Conservation (phyloP, 2,888 invertebrate species). For the Copidosoma aretas region DNA sequence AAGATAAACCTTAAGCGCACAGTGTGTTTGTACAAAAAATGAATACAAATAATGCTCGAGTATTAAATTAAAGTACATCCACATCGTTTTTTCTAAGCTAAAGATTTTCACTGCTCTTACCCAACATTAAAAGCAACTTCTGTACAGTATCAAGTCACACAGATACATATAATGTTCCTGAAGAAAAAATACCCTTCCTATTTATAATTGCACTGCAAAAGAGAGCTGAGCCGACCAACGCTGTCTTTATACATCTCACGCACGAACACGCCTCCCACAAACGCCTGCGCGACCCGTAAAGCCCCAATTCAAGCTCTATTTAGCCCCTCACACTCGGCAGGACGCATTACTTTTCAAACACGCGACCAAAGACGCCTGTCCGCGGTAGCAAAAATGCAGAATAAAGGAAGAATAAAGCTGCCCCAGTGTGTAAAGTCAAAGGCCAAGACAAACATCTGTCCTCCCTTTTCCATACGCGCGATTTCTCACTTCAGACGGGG, state of each 20-base stretch:
- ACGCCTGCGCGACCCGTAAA: neutral
- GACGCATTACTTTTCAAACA: constrained; percentile 6
- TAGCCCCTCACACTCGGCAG: neutral
- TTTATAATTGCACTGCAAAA: neutral
- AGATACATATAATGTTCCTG: too few relatives aligned
- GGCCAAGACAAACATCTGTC: constrained; percentile 2
- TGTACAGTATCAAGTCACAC: too few relatives aligned
- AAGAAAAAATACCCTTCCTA: neutral
- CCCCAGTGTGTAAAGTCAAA: constrained; percentile 26
- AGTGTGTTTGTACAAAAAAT: too few relatives aligned
- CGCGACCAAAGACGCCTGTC: constrained; percentile 9
- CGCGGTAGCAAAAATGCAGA: neutral
- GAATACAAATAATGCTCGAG: too few relatives aligned
- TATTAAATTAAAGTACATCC: too few relatives aligned
- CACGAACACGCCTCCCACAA: too few relatives aligned
- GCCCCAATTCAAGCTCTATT: constrained; percentile 14
- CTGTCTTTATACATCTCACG: too few relatives aligned
- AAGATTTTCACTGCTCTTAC: too few relatives aligned
- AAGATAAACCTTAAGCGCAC: too few relatives aligned
- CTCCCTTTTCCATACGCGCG: constrained; percentile 4
- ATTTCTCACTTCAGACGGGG: constrained; percentile 22
- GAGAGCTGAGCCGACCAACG: neutral
- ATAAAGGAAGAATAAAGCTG: neutral
- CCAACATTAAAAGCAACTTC: too few relatives aligned
- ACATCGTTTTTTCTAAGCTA: neutral